Evolutionary conservation across 2,888 invertebrate species (phyloP), one percentile per base, ranked within the genome.

Genomic region (Temnothorax rugatulus): DNA sequence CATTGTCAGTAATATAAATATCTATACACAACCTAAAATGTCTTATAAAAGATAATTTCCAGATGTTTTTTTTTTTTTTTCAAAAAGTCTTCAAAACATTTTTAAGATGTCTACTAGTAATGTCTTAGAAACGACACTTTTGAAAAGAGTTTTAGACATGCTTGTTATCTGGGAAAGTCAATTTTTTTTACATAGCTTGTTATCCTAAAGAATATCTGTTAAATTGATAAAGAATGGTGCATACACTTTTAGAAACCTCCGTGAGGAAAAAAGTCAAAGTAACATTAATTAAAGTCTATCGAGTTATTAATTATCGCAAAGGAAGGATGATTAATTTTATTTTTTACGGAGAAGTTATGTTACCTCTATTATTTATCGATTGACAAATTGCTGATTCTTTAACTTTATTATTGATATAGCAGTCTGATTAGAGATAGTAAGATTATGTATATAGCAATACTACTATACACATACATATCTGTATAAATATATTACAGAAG

Each of bases 231-330:
- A 21, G 13, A 64, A 64, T 64, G 41, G 13, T n/a, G 13, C 5
- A 7, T 21, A 64, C 21, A 64, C n/a, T 41, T 8, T 63, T 64
- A 64, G 0, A 64, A 21, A 5, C 0, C 18, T 63, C 63, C 13
- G 5, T 13, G n/a, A 71, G 21, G 13, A 41, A 54, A 7, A 7
- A 38, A 34, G 13, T 41, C 1, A 21, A 38, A 47, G 71, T 4
- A 54, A 38, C 29, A 21, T 71, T 38, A 54, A 73, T 73, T 8
- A 15, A 15, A 57, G 38, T 38, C 9, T 38, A 38, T 73, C 8
- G 4, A 21, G 34, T 21, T 57, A 57, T 38, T 54, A 71, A 71
- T 71, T 71, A 21, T 73, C 21, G 15, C 4, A 41, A 73, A 57
- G 21, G 15, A 34, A 38, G 15, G 4, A 21, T 29, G 4, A 75